Conservation (phyloP, 2,113 vertebrate genomes). For the Solea solea region DNA sequence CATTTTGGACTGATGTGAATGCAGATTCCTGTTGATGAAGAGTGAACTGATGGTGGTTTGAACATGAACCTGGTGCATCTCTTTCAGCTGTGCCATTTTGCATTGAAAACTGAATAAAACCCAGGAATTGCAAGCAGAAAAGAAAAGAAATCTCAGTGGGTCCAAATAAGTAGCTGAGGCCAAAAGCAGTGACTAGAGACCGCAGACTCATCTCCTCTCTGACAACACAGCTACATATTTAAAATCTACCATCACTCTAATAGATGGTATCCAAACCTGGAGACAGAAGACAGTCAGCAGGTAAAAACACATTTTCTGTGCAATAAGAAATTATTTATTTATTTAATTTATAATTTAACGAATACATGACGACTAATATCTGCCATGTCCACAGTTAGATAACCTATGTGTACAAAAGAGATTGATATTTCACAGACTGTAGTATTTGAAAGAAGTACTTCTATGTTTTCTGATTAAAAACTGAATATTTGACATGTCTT, state of each 20-base stretch:
- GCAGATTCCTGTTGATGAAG: neutral
- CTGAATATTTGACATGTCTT: too few species aligned
- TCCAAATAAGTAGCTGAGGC: neutral
- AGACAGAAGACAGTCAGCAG: neutral
- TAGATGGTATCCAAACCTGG: slow-evolving; percentile 19
- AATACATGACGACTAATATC: too few species aligned
- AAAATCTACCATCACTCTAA: slow-evolving; percentile 24
- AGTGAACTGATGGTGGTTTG: slow-evolving; percentile 46
- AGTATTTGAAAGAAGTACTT: too few species aligned
- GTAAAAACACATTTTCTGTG: neutral
- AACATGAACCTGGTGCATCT: slow-evolving; percentile 1
- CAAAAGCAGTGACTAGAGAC: slow-evolving; percentile 21
- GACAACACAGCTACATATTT: slow-evolving; percentile 1
- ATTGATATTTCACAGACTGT: too few species aligned
- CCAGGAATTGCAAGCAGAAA: slow-evolving; percentile 10
- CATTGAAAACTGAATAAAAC: slow-evolving; percentile 1
- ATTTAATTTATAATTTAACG: neutral
- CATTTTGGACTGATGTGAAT: neutral
- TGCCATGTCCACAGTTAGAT: neutral
- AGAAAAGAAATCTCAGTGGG: neutral
- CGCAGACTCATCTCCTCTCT: neutral
- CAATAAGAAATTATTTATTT: neutral
- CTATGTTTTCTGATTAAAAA: too few species aligned
- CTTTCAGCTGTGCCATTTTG: neutral
- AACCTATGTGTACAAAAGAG: too few species aligned